These are phyloP conservation scores for Bicyclus anynana DNA, from an alignment of 1,140 invertebrate species.

Conservation along the genomic window DNA sequence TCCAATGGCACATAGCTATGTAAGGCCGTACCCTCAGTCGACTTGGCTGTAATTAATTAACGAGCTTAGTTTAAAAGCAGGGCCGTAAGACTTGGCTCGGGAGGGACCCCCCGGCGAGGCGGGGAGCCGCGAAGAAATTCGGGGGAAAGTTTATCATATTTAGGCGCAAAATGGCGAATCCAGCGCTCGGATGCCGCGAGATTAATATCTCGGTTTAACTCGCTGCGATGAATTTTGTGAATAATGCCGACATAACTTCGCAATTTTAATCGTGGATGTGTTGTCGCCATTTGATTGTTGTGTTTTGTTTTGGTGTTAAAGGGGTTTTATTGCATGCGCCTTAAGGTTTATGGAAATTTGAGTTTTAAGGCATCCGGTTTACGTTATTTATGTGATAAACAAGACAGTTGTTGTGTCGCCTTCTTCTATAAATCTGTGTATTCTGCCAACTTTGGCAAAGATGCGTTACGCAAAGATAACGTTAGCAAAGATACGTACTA, in stretches of 20 bases:
- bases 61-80: constrained; percentile 77
- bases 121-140: constrained; percentile 67
- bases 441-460: too few species aligned
- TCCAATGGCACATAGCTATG: constrained; percentile 70
- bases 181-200: constrained; percentile 71
- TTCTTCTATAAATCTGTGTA: neutral
- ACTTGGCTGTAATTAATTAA: constrained; percentile 77
- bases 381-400: neutral
- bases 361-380: neutral
- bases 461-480: too few species aligned
- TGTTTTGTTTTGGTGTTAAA: constrained; percentile 19
- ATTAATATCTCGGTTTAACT: constrained; percentile 76
- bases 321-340: constrained; percentile 1
- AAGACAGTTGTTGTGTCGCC: neutral
- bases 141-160: constrained; percentile 77
- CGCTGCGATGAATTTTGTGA: constrained; percentile 67
- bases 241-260: constrained; percentile 65
- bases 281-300: constrained; percentile 30
- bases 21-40: constrained; percentile 67
- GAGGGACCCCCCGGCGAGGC: constrained; percentile 48
- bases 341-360: neutral
- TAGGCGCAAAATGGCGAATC: constrained; percentile 77
- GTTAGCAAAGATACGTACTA: too few species aligned
- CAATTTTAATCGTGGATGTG: constrained; percentile 49
- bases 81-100: constrained; percentile 70